A percentile compares a stretch with the other conserved stretches of the same genome.
Evolutionary conservation across 1,140 invertebrate species (phyloP).

Genomic region (Tyrophagus putrescentiae): DNA sequence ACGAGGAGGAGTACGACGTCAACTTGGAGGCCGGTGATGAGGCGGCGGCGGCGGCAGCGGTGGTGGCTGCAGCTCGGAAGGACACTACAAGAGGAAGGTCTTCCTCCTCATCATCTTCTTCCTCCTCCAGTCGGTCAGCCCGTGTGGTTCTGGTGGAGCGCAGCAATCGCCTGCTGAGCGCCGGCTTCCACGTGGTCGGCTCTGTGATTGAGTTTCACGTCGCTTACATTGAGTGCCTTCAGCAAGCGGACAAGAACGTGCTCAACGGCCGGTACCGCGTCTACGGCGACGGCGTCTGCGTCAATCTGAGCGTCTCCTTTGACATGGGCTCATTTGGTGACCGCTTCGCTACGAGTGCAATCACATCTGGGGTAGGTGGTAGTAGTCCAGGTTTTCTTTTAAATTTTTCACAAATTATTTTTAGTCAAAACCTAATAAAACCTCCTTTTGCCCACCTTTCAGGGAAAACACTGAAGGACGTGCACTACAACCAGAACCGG

Average conservation of each 20-base stretch:
- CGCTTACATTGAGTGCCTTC: conserved; percentile 18
- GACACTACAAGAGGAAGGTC: no score
- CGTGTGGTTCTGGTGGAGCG: neutral
- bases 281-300: neutral
- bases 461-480: conserved; percentile 13
- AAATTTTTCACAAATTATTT: neutral
- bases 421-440: no score
- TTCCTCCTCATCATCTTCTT: neutral
- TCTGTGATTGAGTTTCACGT: conserved; percentile 14
- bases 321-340: conserved; percentile 8
- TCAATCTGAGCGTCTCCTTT: conserved; percentile 11
- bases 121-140: neutral
- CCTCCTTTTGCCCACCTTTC: neutral
- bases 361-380: conserved; percentile 10
- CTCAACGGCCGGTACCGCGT: neutral
- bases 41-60: neutral
- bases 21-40: neutral
- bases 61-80: no score
- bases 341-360: conserved; percentile 5
- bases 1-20: neutral
- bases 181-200: conserved; percentile 12
- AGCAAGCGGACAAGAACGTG: neutral
- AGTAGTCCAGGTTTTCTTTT: neutral
- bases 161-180: conserved; percentile 7
- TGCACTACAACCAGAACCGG: conserved; percentile 8